These are phyloP conservation scores for Misgurnus anguillicaudatus DNA, from an alignment of 2,113 vertebrate genomes.

Conservation along the genomic window DNA sequence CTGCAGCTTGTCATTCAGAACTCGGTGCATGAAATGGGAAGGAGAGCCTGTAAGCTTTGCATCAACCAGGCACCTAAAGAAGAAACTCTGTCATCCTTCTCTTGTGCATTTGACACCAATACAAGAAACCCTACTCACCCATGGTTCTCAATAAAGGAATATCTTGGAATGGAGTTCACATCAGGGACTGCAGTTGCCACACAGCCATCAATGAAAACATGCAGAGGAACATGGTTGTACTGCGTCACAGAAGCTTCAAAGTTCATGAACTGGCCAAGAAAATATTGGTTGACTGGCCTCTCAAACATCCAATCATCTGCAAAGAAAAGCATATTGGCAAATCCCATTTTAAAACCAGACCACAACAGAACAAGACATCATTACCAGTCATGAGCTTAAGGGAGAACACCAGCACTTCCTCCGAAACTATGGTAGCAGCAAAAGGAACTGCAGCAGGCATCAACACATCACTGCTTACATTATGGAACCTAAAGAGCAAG, in stretches of 20 bases:
- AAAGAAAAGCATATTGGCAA: background rate
- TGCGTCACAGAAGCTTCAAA: constrained; percentile 47
- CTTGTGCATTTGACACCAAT: background rate
- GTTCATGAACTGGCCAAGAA: constrained; percentile 7
- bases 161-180: constrained; percentile 11
- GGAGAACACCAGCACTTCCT: background rate
- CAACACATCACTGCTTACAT: constrained; percentile 61
- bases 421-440: background rate
- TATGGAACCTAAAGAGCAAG: background rate
- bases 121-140: background rate
- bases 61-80: constrained; percentile 49
- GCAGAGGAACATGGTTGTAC: constrained; percentile 61
- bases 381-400: constrained; percentile 1
- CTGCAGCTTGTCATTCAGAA: constrained; percentile 5
- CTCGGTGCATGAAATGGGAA: constrained; percentile 42
- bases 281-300: constrained; percentile 20
- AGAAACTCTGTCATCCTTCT: too few species aligned
- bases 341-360: background rate
- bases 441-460: constrained; percentile 57
- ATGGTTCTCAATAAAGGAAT: constrained; percentile 40
- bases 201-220: constrained; percentile 66
- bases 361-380: background rate
- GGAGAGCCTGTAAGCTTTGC: constrained; percentile 13
- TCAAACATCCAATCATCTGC: constrained; percentile 12
- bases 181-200: constrained; percentile 55